Base-by-base conservation (phyloP, 2,888 invertebrate species). In the Sicus ferrugineus region DNA sequence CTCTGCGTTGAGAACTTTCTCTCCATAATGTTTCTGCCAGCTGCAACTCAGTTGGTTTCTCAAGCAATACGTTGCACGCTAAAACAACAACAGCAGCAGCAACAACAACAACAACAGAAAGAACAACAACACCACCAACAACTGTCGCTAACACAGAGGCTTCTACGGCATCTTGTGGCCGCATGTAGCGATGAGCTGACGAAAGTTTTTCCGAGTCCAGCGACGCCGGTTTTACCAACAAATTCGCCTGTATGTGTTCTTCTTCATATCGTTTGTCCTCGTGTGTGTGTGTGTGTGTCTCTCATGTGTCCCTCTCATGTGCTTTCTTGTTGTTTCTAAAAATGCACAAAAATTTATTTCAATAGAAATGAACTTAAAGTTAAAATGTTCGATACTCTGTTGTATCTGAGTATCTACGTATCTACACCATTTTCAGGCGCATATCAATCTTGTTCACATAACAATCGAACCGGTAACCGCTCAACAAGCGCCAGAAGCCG, bases 401-500 rank as follows among this genome's bases (percentile, higher is more conserved):
- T 28, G 34, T 30, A 42, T 56, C n/a, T 46, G 42, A 42, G 54
- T 19, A 38, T 58, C 31, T 73, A 58, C 72, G 70, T 73, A 75
- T 75, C 70, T 74, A 72, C 72, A 75, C 69, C 69, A 70, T 75
- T 80, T 78, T 77, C 84, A 83, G 83, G 83, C 81, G 69, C 81
- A 78, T 74, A 83, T 83, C 79, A 83, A 79, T 77, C 77, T 83
- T 81, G 84, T 83, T 77, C 83, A 84, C 77, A 81, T 83, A 72
- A 83, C 79, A 75, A 78, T 83, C 72, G 80, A 83, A 78, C 83
- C 83, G 52, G 67, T 73, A 71, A 54, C 68, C 63, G 73, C 67
- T n/a, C 34, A 52, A 23, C 54, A 56, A 56, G 52, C 48, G 31
- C 31, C 26, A 26, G 64, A 50, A 16, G 3, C 14, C 5, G 16